Evolutionary conservation across 64 coral and sea anemone species (phyloP).

Genomic region (Cladopsammia gracilis): DNA sequence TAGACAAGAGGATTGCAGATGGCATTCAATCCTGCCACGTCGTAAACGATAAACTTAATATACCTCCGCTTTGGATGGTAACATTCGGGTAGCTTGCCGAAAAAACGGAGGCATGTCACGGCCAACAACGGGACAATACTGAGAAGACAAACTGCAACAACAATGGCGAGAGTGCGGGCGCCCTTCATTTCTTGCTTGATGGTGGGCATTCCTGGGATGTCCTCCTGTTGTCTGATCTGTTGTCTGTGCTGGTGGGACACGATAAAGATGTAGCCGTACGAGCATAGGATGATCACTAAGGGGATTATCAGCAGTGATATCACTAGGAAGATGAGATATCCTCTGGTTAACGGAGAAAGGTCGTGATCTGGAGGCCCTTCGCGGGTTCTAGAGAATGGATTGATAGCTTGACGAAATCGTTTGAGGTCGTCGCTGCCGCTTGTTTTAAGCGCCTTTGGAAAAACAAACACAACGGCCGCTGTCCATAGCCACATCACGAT

Average conservation of each 20-base stretch:
- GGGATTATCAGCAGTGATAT: background rate
- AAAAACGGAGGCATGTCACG: background rate
- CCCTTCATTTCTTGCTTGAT: background rate
- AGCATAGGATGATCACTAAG: background rate
- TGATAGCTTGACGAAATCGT: background rate
- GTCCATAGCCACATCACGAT: background rate
- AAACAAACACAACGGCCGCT: background rate
- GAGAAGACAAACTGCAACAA: background rate
- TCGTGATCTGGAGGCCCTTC: background rate
- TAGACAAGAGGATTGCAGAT: background rate
- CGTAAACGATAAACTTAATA: background rate
- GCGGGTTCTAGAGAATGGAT: background rate
- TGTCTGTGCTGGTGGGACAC: background rate
- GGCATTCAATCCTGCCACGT: background rate
- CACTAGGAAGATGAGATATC: background rate
- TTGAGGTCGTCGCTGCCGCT: background rate
- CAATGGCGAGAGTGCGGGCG: slow-evolving; percentile 1
- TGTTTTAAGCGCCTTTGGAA: background rate
- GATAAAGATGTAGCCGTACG: background rate
- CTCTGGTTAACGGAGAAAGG: background rate
- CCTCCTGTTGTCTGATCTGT: background rate
- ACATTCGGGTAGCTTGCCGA: background rate
- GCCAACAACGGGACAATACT: slow-evolving; percentile 6
- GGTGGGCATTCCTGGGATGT: background rate
- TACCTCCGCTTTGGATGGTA: too few species aligned